Evolutionary conservation across 2,113 vertebrate species (phyloP), one percentile per base, ranked within the genome.

Genomic region (Junco hyemalis): DNA sequence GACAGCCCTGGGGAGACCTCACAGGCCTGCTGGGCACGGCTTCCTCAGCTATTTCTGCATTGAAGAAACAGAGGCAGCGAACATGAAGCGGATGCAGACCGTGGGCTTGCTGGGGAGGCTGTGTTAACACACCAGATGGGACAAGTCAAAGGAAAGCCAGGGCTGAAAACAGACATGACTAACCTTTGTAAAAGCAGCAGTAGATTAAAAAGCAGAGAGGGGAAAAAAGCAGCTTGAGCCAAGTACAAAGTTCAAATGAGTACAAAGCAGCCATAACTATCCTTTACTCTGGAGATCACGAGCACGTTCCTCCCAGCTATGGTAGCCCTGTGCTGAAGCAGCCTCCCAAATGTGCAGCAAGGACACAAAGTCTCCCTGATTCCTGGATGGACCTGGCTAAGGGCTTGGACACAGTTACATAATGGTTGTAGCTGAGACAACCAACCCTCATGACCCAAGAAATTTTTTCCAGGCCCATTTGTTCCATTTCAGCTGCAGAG

Each of bases 31-130:
- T 68, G 21, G 56, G 50, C n/a, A 11, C 19, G 44, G 36, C 16
- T 79, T 64, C 53, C 48, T 90, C 2, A 0, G n/a, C 26, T 38
- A 4, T 5, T 64, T 79, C 11, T 69, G n/a, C 1, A 0, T 3
- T 68, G 57, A 59, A 83, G 54, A 69, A 72, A 53, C 0, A 29
- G 51, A 86, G 35, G 42, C 50, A 50, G 31, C 16, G 78, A 48
- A 59, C 1, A 1, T 0, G 0, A 44, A 50, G 85, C 6, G 23
- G 18, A 24, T 68, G 38, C 29, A 79, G 56, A 28, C 5, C 0
- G 0, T 22, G 28, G 31, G 17, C 12, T 57, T 69, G 5, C 26
- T 65, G 54, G 51, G 17, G 14, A 61, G 45, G 25, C 24, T 60
- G 17, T 69, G 29, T 40, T 84, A 50, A 81, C 64, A 42, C 38